Percentiles rank a stretch among this genome's conserved stretches.
phyloP scores from a whole-genome alignment of 2,888 invertebrate species.

The Polyploca ridens region DNA sequence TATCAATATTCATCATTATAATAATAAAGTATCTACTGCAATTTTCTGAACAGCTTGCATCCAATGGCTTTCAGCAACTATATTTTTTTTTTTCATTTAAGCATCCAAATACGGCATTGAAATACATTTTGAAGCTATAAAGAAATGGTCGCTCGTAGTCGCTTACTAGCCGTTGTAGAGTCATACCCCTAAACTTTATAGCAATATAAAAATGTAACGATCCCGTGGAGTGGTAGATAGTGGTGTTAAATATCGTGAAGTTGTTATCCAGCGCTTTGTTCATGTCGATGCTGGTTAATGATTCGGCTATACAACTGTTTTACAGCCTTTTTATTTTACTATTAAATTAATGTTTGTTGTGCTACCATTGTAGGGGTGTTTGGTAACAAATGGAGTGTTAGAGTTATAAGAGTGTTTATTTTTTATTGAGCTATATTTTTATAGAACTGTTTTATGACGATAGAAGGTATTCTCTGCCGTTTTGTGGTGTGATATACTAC shows the following conservation, averaged over 20 bases:
- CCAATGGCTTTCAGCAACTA: too few species aligned
- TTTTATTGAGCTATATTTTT: neutral
- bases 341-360: neutral
- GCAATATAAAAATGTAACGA: conserved; percentile 40
- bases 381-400: neutral
- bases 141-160: neutral
- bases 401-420: neutral
- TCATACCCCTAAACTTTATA: conserved; percentile 28
- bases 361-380: neutral
- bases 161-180: neutral
- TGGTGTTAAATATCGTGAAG: conserved; percentile 20
- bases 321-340: neutral
- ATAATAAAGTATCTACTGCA: too few species aligned
- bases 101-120: too few species aligned
- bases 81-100: too few species aligned
- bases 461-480: neutral
- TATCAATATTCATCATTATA: too few species aligned
- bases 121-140: neutral
- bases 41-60: too few species aligned
- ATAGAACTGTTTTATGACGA: neutral
- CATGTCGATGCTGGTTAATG: neutral
- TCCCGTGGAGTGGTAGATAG: conserved; percentile 28
- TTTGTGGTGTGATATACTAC: neutral
- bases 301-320: neutral
- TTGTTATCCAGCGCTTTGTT: conserved; percentile 1